These are phyloP conservation scores for Meloidogyne chitwoodi DNA, from an alignment of 1,140 invertebrate genomes.

Conservation along the genomic window DNA sequence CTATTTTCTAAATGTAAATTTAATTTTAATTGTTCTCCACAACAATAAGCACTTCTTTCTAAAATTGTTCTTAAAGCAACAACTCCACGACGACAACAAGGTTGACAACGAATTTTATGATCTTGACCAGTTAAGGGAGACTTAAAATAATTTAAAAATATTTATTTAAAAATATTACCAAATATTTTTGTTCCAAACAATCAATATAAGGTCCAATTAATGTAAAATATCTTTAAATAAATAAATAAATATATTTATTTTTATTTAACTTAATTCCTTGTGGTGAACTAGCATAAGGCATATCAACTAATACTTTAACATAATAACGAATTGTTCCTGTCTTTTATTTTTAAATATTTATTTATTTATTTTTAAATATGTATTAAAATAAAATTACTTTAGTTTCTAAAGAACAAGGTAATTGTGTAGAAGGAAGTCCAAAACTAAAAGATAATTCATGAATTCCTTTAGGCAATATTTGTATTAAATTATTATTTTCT, in stretches of 20 bases:
- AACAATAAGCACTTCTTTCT: conserved; percentile 75
- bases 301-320: conserved; percentile 75
- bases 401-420: conserved; percentile 78
- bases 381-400: not conserved
- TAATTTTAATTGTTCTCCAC: conserved; percentile 74
- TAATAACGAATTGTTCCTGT: conserved; percentile 72
- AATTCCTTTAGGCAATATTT: conserved; percentile 68
- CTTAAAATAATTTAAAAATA: conserved; percentile 31
- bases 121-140: conserved; percentile 70
- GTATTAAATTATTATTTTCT: not conserved
- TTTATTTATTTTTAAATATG: not conserved
- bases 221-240: conserved; percentile 69
- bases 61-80: conserved; percentile 69
- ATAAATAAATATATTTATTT: not conserved
- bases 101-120: conserved; percentile 71
- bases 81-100: conserved; percentile 73
- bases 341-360: not conserved
- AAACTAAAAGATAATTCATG: conserved; percentile 76
- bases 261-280: conserved; percentile 70
- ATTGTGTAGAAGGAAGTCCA: conserved; percentile 72
- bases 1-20: conserved; percentile 76
- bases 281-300: conserved; percentile 77
- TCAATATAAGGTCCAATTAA: conserved; percentile 79
- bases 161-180: conserved; percentile 65
- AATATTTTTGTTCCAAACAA: conserved; percentile 78